Percentiles rank a stretch among this genome's conserved stretches.
phyloP scores from a whole-genome alignment of 2,888 invertebrate species.

The Dromius quadrimaculatus region DNA sequence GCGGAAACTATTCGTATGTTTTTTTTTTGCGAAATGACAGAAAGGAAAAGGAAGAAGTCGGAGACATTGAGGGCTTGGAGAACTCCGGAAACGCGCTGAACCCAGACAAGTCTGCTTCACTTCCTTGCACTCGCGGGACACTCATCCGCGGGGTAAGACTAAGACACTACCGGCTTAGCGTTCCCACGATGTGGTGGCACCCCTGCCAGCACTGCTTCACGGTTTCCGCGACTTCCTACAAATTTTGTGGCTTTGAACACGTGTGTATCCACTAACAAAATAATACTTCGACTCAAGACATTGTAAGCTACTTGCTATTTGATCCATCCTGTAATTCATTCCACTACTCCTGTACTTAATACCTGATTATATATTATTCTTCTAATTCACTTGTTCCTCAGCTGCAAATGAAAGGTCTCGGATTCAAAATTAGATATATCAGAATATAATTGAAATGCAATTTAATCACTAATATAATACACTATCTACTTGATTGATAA shows the following conservation, averaged over 20 bases:
- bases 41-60: not conserved
- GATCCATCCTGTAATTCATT: slow-evolving; percentile 35
- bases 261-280: slow-evolving; percentile 6
- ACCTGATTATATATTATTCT: slow-evolving; percentile 18
- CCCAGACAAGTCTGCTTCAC: slow-evolving; percentile 46
- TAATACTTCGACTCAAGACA: not conserved
- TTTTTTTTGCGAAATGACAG: slow-evolving; percentile 14
- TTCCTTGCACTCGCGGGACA: slow-evolving; percentile 47
- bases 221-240: slow-evolving; percentile 23
- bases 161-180: slow-evolving; percentile 15
- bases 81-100: slow-evolving; percentile 45
- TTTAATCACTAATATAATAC: too few species aligned
- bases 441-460: too few species aligned
- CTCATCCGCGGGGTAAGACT: slow-evolving; percentile 2
- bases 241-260: slow-evolving; percentile 39
- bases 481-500: too few species aligned
- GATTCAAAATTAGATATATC: too few species aligned
- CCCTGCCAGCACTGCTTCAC: not conserved
- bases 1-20: not conserved
- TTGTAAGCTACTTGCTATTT: not conserved
- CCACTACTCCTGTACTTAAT: slow-evolving; percentile 5
- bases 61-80: slow-evolving; percentile 33
- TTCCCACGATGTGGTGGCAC: slow-evolving; percentile 33
- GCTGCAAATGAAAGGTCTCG: too few species aligned
- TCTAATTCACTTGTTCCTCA: not conserved